These are phyloP conservation scores for Macrostomum cliftonense DNA, from an alignment of 2,888 invertebrate genomes.

Conservation along the genomic window DNA sequence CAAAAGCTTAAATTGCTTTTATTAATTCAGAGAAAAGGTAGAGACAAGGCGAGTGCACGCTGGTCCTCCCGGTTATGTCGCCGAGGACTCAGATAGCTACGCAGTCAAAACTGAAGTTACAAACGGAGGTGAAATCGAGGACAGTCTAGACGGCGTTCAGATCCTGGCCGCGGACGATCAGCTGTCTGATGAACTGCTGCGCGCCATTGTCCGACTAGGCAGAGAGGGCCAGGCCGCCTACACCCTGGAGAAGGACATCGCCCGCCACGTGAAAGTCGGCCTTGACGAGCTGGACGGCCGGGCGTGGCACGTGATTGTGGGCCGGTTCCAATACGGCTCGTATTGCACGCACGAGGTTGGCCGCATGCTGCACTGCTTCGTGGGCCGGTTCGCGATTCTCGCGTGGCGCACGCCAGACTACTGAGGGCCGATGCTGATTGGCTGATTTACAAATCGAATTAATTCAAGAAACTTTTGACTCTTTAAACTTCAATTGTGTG, in stretches of 20 bases:
- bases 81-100: too few relatives aligned
- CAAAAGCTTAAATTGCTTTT: too few relatives aligned
- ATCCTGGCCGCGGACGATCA: constrained; percentile 1
- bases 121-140: not conserved
- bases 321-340: constrained; percentile 6
- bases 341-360: constrained; percentile 6
- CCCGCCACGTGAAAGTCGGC: not conserved
- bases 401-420: constrained; percentile 8
- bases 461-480: too few relatives aligned
- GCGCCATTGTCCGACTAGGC: not conserved
- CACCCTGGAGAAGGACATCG: constrained; percentile 3
- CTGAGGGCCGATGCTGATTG: too few relatives aligned
- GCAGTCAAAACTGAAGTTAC: too few relatives aligned
- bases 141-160: not conserved
- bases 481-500: too few relatives aligned
- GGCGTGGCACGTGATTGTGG: constrained; percentile 6
- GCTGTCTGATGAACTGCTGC: not conserved
- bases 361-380: constrained; percentile 6
- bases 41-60: too few relatives aligned
- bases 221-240: not conserved
- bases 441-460: too few relatives aligned
- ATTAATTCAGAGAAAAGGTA: too few relatives aligned
- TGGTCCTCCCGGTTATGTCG: too few relatives aligned
- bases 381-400: constrained; percentile 4
- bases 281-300: not conserved